Base-by-base conservation (phyloP, 2,888 invertebrate species). In the Patella caerulea region DNA sequence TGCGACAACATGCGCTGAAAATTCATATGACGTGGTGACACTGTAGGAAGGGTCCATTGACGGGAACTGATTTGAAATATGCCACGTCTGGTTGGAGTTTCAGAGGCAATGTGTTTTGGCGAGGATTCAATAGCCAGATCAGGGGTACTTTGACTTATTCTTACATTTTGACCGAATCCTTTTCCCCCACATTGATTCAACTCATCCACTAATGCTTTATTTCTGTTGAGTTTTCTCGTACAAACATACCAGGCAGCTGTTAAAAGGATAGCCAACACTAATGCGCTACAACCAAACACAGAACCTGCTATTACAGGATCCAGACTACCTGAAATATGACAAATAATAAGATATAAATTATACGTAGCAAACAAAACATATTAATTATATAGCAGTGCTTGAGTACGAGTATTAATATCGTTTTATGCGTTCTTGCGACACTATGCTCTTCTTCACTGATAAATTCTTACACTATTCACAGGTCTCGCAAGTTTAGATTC, bases 1-100 rank as follows among this genome's bases (percentile, higher is more conserved):
- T 96, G 95, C 0, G 96, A 96, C 56, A 96, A 93, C 91, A 96
- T 96, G 0, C 96, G 93, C 88, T 96, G 96, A 91, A 96, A 96
- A 72, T 95, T 95, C 90, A 95, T 95, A 90, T 96, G 96, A 52
- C 96, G 93, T 71, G 95, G 95, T 9, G 96, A 95, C 7, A 96
- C 96, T 74, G 95, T 95, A 2, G 96, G 96, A 53, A 96, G 92
- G 1, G 96, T 96, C 1, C 96, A 95, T 92, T 96, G 96, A 12
- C 96, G 94, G 19, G 95, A 92, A 19, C 71, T 95, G 94, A 83
- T 75, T 81, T 87, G 86, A 72, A 86, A 87, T 56, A 87, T 81
- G 34, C 83, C 82, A 71, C 84, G 82, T 75, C 81, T 83, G 69
- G 84, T 77, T 7, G 76, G 73, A 1, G 76, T 71, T 12, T 71